phyloP scores from a whole-genome alignment of 2,888 invertebrate genomes.

The Rotaria macrura region DNA sequence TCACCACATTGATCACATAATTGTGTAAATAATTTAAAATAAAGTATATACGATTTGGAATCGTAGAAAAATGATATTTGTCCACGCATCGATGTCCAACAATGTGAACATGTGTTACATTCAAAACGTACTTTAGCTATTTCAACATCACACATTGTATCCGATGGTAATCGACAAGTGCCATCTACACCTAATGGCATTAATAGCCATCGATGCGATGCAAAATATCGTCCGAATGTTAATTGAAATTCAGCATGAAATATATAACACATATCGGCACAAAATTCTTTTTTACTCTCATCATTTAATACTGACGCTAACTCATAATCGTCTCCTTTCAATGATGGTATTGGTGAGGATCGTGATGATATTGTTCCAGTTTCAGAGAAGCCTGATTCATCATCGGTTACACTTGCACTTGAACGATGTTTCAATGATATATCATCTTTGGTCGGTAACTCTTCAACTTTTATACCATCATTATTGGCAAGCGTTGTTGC shows the following conservation, averaged over 20 bases:
- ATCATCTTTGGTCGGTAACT: not conserved
- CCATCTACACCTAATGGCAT: not conserved
- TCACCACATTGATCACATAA: not conserved
- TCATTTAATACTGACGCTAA: not conserved
- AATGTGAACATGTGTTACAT: not conserved
- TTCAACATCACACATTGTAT: conserved; percentile 4
- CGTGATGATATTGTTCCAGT: not conserved
- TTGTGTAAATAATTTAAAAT: conserved; percentile 18
- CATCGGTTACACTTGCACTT: not conserved
- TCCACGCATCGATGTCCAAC: conserved; percentile 21
- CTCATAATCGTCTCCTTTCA: not conserved
- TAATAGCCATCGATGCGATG: not conserved
- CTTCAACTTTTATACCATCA: not conserved
- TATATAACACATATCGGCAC: not conserved
- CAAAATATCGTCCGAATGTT: not conserved
- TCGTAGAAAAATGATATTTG: conserved; percentile 5
- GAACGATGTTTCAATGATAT: not conserved
- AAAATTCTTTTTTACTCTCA: conserved; percentile 8
- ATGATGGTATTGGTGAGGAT: not conserved
- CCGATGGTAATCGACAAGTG: not conserved
- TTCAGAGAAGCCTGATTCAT: not conserved
- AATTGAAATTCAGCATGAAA: conserved; percentile 22
- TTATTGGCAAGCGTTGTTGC: not conserved
- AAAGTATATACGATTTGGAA: not conserved
- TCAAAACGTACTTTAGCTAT: conserved; percentile 20